Conservation (phyloP, 2,113 vertebrate species). For the Chrysemys picta region DNA sequence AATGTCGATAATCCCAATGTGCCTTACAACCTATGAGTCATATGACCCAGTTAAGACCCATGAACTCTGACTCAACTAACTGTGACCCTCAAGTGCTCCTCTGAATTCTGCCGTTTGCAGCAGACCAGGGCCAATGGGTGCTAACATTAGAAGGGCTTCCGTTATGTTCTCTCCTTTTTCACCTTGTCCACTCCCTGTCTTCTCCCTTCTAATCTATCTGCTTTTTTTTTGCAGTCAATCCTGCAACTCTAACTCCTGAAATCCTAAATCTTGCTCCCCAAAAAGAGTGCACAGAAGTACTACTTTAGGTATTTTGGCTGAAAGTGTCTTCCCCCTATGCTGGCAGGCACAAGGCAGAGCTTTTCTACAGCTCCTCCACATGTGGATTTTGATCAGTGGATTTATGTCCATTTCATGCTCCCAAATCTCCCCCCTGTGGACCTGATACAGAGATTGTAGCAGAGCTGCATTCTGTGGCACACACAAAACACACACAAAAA, state of each 20-base stretch:
- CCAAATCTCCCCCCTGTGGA: fast-evolving
- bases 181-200: background rate
- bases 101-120: background rate
- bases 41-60: background rate
- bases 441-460: background rate
- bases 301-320: background rate
- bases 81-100: background rate
- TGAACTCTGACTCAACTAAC: background rate
- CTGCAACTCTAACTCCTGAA: background rate
- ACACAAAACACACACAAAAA: background rate
- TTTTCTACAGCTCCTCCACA: background rate
- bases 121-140: background rate
- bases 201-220: background rate
- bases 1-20: background rate
- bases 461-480: fast-evolving
- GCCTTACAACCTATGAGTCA: background rate
- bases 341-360: background rate
- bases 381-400: background rate
- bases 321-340: background rate
- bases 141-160: background rate
- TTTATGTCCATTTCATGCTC: background rate
- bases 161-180: background rate
- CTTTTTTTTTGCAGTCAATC: background rate
- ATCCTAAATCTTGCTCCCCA: background rate
- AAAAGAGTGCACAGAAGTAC: background rate